phyloP scores from a whole-genome alignment of 2,888 invertebrate genomes.

The Vanessa cardui region DNA sequence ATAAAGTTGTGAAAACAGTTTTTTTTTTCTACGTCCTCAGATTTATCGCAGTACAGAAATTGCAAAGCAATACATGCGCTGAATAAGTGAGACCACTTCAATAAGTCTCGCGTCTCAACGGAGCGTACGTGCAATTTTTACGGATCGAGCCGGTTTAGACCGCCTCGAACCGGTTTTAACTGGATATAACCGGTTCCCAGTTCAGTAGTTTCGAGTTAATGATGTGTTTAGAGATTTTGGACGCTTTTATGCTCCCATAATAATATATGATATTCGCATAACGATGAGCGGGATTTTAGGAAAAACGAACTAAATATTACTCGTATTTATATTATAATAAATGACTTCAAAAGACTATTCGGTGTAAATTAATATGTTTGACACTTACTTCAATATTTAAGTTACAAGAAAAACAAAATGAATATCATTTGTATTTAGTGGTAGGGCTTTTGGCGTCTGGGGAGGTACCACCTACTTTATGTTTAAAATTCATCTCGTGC shows the following conservation, averaged over 20 bases:
- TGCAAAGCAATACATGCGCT: constrained; percentile 15
- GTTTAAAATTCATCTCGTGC: no score
- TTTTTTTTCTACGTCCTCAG: constrained; percentile 9
- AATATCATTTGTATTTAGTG: no score
- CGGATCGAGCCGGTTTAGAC: constrained; percentile 23
- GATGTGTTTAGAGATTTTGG: constrained; percentile 27
- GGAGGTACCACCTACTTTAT: no score
- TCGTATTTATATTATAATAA: no score
- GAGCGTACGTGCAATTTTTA: constrained; percentile 31
- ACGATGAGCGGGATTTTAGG: neutral
- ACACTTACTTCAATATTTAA: no score
- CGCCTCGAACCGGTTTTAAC: constrained; percentile 18
- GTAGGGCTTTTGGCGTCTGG: no score
- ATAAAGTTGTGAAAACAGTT: neutral
- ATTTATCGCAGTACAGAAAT: constrained; percentile 13
- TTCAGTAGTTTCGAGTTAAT: constrained; percentile 27
- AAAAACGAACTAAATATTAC: no score
- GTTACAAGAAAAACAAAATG: no score
- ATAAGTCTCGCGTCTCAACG: constrained; percentile 23
- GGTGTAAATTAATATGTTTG: no score
- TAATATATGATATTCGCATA: constrained; percentile 7
- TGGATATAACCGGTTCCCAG: constrained; percentile 13
- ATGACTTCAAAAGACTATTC: no score
- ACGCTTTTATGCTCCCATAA: neutral
- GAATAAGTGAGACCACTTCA: constrained; percentile 28